phyloP scores from a whole-genome alignment of 2,797 vertebrate species.

The Arctocebus calabarensis region DNA sequence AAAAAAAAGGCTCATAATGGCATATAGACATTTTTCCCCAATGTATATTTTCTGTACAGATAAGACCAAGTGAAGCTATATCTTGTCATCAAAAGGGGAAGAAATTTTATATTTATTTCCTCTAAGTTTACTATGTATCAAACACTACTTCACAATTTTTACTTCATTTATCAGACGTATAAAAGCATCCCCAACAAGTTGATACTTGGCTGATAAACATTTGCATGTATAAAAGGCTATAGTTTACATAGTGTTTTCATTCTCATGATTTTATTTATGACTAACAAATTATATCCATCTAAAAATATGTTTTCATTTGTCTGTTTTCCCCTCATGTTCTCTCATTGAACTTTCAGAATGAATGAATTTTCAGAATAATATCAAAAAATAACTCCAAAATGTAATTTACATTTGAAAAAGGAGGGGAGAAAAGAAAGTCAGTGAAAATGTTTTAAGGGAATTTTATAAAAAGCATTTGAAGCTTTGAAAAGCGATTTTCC shows the following conservation, averaged over 20 bases:
- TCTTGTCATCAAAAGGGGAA: background rate
- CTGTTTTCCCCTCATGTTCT: background rate
- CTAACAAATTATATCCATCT: slow-evolving; percentile 54
- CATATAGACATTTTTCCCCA: background rate
- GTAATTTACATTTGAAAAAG: slow-evolving; percentile 71
- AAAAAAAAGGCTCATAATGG: background rate
- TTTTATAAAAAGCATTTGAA: slow-evolving; percentile 64
- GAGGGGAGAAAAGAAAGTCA: slow-evolving; percentile 40
- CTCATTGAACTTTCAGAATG: slow-evolving; percentile 25
- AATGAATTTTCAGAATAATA: slow-evolving; percentile 49
- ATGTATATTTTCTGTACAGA: background rate
- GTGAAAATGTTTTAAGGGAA: slow-evolving; percentile 57
- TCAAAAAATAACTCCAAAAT: slow-evolving; percentile 66
- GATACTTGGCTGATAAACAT: slow-evolving; percentile 35
- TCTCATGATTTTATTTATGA: slow-evolving; percentile 62
- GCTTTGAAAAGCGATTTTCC: slow-evolving; percentile 39
- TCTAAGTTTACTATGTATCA: slow-evolving; percentile 2
- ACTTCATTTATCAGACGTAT: slow-evolving; percentile 36
- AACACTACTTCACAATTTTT: slow-evolving; percentile 5
- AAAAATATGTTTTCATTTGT: slow-evolving; percentile 49
- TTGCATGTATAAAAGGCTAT: slow-evolving; percentile 14
- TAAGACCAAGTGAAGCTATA: background rate
- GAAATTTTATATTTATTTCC: slow-evolving; percentile 36
- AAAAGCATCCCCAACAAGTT: slow-evolving; percentile 9
- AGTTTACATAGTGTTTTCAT: slow-evolving; percentile 42